Percentiles rank a stretch among this genome's conserved stretches.
phyloP scores from a whole-genome alignment of 2,797 vertebrate species.

The Spinus pinus region DNA sequence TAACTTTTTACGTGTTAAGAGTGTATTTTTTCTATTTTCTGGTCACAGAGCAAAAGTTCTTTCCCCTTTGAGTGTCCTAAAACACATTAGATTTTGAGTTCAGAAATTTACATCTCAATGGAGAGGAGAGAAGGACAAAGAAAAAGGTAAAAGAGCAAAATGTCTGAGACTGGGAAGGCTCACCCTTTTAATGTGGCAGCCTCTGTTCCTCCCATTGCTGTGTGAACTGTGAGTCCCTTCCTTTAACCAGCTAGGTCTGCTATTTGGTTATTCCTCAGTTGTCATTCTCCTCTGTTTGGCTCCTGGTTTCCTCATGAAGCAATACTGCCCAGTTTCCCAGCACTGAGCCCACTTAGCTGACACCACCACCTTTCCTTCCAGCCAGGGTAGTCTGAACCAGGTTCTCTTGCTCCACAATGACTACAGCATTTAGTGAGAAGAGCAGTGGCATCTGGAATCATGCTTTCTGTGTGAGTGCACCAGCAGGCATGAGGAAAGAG shows the following conservation, averaged over 20 bases:
- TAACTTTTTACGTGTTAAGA: neutral
- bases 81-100: neutral
- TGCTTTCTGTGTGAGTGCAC: neutral
- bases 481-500: neutral
- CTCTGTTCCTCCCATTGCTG: neutral
- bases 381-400: neutral
- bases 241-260: neutral
- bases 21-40: neutral
- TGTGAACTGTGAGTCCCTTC: neutral
- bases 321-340: neutral
- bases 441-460: neutral
- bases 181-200: neutral
- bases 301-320: neutral
- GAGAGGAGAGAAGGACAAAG: neutral
- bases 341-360: neutral
- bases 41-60: neutral
- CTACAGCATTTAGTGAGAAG: neutral
- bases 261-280: neutral
- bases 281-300: neutral
- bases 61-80: neutral
- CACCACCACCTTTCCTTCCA: neutral
- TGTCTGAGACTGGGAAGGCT: neutral
- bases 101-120: neutral
- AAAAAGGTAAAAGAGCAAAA: neutral
- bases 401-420: neutral